phyloP scores from a whole-genome alignment of 1,140 invertebrate species.

The Diabrotica undecimpunctata region DNA sequence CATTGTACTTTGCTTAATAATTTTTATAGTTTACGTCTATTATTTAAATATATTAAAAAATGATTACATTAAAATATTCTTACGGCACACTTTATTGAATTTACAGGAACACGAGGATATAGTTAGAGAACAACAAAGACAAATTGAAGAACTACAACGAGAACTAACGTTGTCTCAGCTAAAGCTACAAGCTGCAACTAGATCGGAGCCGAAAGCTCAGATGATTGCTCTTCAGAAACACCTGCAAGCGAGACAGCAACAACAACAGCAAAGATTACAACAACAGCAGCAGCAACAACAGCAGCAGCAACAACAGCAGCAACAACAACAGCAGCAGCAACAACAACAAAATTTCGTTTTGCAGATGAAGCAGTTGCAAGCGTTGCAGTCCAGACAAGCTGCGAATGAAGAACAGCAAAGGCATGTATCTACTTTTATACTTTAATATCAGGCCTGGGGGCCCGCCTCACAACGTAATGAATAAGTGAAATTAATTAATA shows the following conservation, averaged over 20 bases:
- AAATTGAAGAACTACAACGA: slow-evolving; percentile 82
- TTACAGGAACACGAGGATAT: slow-evolving; percentile 58
- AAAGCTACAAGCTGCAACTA: slow-evolving; percentile 60
- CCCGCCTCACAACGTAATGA: too few relatives aligned
- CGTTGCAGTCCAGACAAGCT: slow-evolving; percentile 36
- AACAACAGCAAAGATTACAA: slow-evolving; percentile 56
- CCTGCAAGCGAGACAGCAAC: slow-evolving; percentile 60
- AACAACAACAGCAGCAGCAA: slow-evolving; percentile 46
- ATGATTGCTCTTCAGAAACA: slow-evolving; percentile 48
- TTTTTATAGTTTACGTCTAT: too few relatives aligned
- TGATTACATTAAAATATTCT: too few relatives aligned
- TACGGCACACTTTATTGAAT: background rate
- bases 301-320: slow-evolving; percentile 40
- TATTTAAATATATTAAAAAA: too few relatives aligned
- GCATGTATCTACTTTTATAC: background rate
- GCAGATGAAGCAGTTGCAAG: slow-evolving; percentile 47
- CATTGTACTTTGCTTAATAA: too few relatives aligned
- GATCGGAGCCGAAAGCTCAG: slow-evolving; percentile 43
- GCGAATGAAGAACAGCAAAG: slow-evolving; percentile 41
- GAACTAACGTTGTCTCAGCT: slow-evolving; percentile 73
- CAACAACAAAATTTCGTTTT: slow-evolving; percentile 34
- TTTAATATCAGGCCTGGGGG: too few relatives aligned
- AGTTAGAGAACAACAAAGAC: slow-evolving; percentile 78
- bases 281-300: slow-evolving; percentile 37
- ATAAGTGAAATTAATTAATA: too few relatives aligned